These are phyloP conservation scores for Microcebus jonahi DNA, from an alignment of 2,113 vertebrate genomes.

Conservation along the genomic window DNA sequence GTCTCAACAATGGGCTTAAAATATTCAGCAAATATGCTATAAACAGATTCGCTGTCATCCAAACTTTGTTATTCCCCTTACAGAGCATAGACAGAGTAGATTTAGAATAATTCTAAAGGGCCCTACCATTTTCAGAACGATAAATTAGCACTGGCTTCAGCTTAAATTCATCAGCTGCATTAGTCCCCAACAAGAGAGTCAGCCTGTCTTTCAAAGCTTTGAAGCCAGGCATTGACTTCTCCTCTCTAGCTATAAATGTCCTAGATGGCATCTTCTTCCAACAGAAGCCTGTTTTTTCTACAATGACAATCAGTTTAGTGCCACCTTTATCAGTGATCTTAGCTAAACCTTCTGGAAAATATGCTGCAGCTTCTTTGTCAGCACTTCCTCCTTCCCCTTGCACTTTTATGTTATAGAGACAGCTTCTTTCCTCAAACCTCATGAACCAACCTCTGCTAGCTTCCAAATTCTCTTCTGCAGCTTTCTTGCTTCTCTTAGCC, in stretches of 20 bases:
- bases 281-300: neutral
- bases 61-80: neutral
- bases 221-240: neutral
- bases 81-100: neutral
- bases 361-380: neutral
- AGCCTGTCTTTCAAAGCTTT: neutral
- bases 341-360: neutral
- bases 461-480: neutral
- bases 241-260: neutral
- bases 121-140: neutral
- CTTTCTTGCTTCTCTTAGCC: neutral
- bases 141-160: neutral
- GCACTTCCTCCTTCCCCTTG: neutral
- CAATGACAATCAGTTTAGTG: neutral
- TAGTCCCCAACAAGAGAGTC: neutral
- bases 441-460: neutral
- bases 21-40: neutral
- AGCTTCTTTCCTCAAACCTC: neutral
- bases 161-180: neutral
- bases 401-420: neutral
- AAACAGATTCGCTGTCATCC: neutral
- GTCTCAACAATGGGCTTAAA: neutral
- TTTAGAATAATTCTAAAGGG: neutral
- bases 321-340: neutral
- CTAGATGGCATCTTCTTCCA: neutral